A percentile compares a stretch with the other conserved stretches of the same genome.
Conservation (phyloP, 2,113 vertebrate genomes). For the Pyxicephalus adspersus region DNA sequence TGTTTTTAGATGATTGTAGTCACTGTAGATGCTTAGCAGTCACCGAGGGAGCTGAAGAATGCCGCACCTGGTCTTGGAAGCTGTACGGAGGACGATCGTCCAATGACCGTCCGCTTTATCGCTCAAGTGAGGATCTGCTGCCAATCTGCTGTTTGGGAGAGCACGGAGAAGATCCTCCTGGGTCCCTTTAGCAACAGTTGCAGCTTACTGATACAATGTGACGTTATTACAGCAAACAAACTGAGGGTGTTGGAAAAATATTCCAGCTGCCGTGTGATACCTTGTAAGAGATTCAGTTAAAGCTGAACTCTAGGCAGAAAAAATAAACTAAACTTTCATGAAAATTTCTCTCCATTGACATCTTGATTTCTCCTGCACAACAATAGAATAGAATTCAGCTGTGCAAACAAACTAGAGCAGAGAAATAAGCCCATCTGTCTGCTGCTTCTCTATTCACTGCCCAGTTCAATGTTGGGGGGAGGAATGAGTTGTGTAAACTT, state of each 20-base stretch:
- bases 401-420: no score
- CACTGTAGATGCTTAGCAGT: slow-evolving; percentile 64
- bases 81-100: slow-evolving; percentile 59
- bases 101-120: slow-evolving; percentile 9
- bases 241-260: slow-evolving; percentile 58
- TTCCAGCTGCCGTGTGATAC: slow-evolving; percentile 62
- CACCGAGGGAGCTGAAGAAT: slow-evolving; percentile 65
- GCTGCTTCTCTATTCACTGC: no score
- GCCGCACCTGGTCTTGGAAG: slow-evolving; percentile 72
- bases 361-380: no score
- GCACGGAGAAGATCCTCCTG: slow-evolving; percentile 60
- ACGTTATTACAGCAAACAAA: slow-evolving; percentile 65
- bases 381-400: no score
- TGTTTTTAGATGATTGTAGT: slow-evolving; percentile 70
- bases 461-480: no score
- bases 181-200: slow-evolving; percentile 62
- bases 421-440: no score
- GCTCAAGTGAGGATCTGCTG: slow-evolving; percentile 54
- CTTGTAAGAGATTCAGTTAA: slow-evolving; percentile 41
- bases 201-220: slow-evolving; percentile 60
- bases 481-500: no score
- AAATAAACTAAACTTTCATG: slow-evolving; percentile 71
- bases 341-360: no score
- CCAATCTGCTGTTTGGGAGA: slow-evolving; percentile 62
- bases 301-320: slow-evolving; percentile 77